Base-by-base conservation (phyloP, 2,113 vertebrate genomes). In the Microtus pennsylvanicus region DNA sequence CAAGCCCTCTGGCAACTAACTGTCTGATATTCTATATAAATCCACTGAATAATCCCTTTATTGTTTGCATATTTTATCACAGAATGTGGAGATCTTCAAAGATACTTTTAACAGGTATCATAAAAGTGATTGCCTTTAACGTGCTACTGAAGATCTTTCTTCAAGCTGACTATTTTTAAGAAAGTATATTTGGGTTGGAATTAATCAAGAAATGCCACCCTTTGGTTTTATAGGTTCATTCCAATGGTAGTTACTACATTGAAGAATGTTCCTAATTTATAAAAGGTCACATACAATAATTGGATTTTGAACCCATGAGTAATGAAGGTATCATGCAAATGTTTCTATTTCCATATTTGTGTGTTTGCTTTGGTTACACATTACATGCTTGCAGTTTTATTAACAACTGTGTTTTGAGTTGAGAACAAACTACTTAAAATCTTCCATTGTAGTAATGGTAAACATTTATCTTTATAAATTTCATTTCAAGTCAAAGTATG, bases 31-130 rank as follows among this genome's bases (percentile, higher is more conserved):
- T 98, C 99, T 98, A 78, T 97, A 96, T 97, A 97, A 93, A 97
- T 98, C 97, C 97, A 95, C 97, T 98, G 98, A 98, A 98, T 97
- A 98, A 98, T 98, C 98, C 98, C 98, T 98, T 99, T 98, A 99
- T 99, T 99, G 98, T 99, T 98, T 99, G 99, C 99, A 99, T 99
- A 99, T 99, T 99, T 99, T 99, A 99, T 99, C 99, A 97, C 98
- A 96, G 98, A 98, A 98, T 98, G 98, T 98, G 98, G 98, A 99
- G 98, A 98, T 99, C 98, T 99, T 99, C 99, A 99, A 99, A 99
- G 99, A 98, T 98, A 97, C 98, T 98, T 24, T 98, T 99, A 99
- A 99, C 97, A 98, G 98, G 98, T 99, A 98, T 99, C 98, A 99
- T 99, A 98, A 99, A 98, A 97, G 98, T 99, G 98, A 99, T 98